Conservation (phyloP, 1,140 invertebrate species). For the Caerostris extrusa region DNA sequence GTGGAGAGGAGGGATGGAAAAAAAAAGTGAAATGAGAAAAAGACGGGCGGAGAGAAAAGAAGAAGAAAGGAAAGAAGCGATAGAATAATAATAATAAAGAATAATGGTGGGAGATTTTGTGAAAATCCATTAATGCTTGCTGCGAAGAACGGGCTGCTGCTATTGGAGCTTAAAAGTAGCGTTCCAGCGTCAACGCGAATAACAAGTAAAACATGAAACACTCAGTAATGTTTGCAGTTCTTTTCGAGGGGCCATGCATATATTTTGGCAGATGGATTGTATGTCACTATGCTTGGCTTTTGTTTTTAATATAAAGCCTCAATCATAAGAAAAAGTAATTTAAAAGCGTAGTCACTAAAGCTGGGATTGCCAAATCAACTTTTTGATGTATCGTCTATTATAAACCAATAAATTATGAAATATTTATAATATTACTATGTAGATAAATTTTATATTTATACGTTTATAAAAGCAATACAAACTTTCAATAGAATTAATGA, state of each 20-base stretch:
- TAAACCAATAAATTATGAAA: too few relatives aligned
- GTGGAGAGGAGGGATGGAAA: slow-evolving; percentile 23
- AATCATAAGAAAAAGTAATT: too few relatives aligned
- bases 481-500: too few relatives aligned
- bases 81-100: slow-evolving; percentile 71
- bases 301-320: too few relatives aligned
- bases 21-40: slow-evolving; percentile 22
- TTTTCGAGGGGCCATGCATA: slow-evolving; percentile 22
- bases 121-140: slow-evolving; percentile 76
- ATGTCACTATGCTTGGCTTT: too few relatives aligned
- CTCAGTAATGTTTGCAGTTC: slow-evolving; percentile 56
- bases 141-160: slow-evolving; percentile 62
- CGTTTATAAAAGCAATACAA: too few relatives aligned
- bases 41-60: background rate
- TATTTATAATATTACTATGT: too few relatives aligned
- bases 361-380: too few relatives aligned
- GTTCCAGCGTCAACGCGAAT: slow-evolving; percentile 61
- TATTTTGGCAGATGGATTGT: background rate
- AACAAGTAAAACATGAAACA: slow-evolving; percentile 77
- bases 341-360: too few relatives aligned
- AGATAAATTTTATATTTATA: too few relatives aligned
- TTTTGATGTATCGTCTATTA: too few relatives aligned
- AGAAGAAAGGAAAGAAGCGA: background rate
- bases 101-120: slow-evolving; percentile 54
- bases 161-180: slow-evolving; percentile 75